Evolutionary conservation across 2,888 invertebrate species (phyloP).

Genomic region (Nymphalis c-album): DNA sequence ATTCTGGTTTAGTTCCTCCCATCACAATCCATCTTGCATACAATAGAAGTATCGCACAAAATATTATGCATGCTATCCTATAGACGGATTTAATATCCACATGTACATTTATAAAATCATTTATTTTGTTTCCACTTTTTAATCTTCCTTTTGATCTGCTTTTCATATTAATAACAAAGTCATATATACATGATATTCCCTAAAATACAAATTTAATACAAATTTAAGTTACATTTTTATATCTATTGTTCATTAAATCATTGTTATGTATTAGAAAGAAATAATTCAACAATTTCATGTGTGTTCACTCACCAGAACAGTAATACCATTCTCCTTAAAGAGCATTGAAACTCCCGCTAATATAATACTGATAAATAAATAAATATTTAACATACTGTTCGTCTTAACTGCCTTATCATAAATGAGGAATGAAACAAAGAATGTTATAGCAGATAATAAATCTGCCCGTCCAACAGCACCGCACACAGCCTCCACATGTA

Average conservation of each 20-base stretch:
- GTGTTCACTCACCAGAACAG: slow-evolving; percentile 86
- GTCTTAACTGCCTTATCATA: slow-evolving; percentile 75
- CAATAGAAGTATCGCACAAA: slow-evolving; percentile 79
- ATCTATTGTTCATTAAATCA: background rate
- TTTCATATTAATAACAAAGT: slow-evolving; percentile 68
- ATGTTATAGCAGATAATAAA: slow-evolving; percentile 90
- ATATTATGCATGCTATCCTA: slow-evolving; percentile 75
- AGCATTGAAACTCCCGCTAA: slow-evolving; percentile 86
- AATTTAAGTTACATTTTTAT: background rate
- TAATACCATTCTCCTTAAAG: slow-evolving; percentile 97
- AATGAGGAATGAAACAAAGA: slow-evolving; percentile 85
- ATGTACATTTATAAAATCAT: slow-evolving; percentile 13
- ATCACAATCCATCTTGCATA: slow-evolving; percentile 88
- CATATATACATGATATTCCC: slow-evolving; percentile 86
- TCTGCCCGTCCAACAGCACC: slow-evolving; percentile 97
- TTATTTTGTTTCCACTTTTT: slow-evolving; percentile 8
- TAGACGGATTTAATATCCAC: slow-evolving; percentile 23
- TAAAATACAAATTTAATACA: slow-evolving; percentile 53
- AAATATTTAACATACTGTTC: slow-evolving; percentile 41
- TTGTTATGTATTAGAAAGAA: background rate
- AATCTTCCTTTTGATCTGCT: slow-evolving; percentile 19
- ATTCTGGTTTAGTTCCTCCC: slow-evolving; percentile 89
- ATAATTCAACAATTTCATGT: too few species aligned
- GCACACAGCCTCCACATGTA: slow-evolving; percentile 96
- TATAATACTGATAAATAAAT: slow-evolving; percentile 60